Base-by-base conservation (phyloP, 1,140 invertebrate genomes). In the Drosophila trapezifrons region DNA sequence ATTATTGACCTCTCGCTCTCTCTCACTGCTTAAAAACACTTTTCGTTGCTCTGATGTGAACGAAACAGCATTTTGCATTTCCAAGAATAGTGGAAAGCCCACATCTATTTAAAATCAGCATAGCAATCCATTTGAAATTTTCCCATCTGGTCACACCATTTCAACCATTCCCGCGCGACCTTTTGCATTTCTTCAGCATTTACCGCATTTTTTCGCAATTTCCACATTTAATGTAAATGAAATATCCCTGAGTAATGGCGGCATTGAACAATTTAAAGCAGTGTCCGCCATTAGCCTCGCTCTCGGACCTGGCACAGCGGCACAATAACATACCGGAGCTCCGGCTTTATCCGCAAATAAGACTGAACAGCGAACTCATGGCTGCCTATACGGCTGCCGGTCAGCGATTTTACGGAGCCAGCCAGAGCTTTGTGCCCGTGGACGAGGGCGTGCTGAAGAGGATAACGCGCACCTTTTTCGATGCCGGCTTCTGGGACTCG, bases 401-500 rank as follows among this genome's bases (percentile, higher is more conserved):
- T 0, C 67, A 73, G 10, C 57, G 67, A 2, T 64, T 67, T 8
- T 49, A 60, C 3, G 59, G 51, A 10, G 29, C 29, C n/a, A 59
- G 59, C 2, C 76, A 80, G 27, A 80, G 67, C 29, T 89, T 94
- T 69, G 64, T 93, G 65, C 91, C 92, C 1, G 92, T 93, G 8
- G 49, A 84, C 59, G 92, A 93, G 59, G 90, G 92, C 38, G 92
- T 93, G 43, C 70, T 93, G 0, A 94, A 94, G 72, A 87, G 93
- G 43, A 90, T 94, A 9, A 90, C 91, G 9, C 92, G 93, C 55
- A 91, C 92, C 29, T 93, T 92, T 62, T 93, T 92, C 45, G 95
- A 95, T 70, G 93, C 93, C 76, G 95, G 95, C 7, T 90, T 94
- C 49, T 62, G 91, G 3, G 93, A 94, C 71, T 94, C 94, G 4